Base-by-base conservation (phyloP, 2,888 invertebrate species). In the Onthophagus sagittarius region DNA sequence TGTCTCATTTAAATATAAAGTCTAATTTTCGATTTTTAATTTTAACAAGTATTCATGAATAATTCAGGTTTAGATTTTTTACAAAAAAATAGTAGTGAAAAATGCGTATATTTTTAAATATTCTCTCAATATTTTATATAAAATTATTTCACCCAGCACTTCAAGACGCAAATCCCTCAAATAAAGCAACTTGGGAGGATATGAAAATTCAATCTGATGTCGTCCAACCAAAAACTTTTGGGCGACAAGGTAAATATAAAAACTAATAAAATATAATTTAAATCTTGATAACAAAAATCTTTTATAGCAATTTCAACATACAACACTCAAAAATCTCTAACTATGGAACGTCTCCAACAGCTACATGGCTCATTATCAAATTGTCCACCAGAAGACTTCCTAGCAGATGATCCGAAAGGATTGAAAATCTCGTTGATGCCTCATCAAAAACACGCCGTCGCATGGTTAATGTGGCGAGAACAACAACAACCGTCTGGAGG, bases 401-500 rank as follows among this genome's bases (percentile, higher is more conserved):
- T 86, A 31, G 90, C 89, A 0, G 83, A 87, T 6, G 88, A 90
- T 77, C 94, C 94, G 0, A 81, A 82, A 32, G 91, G 90, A 0
- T 83, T 97, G 0, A 88, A 86, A 80, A 87, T 94, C 0, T 76
- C 85, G 6, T 86, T 98, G 2, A 93, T 96, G 93, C 86, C 88
- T 7, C 96, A 98, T 85, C 98, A 98, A 84, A 88, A 90, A 77
- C 91, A 93, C 80, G 98, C 95, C 0, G 85, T 98, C 0, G 90
- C 93, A 9, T 98, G 98, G 97, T 87, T 98, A 80, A 81, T 88
- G 15, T 98, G 97, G 96, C 86, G 98, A 15, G 98, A 98, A 86
- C 87, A 87, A n/a, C 94, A 96, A 83, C 91, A 90, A 71, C 94
- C 95, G 0, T 86, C 91, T 53, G 96, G 97, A 0, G 98, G 98